Conservation (phyloP, 2,113 vertebrate species). For the Barbus barbus region DNA sequence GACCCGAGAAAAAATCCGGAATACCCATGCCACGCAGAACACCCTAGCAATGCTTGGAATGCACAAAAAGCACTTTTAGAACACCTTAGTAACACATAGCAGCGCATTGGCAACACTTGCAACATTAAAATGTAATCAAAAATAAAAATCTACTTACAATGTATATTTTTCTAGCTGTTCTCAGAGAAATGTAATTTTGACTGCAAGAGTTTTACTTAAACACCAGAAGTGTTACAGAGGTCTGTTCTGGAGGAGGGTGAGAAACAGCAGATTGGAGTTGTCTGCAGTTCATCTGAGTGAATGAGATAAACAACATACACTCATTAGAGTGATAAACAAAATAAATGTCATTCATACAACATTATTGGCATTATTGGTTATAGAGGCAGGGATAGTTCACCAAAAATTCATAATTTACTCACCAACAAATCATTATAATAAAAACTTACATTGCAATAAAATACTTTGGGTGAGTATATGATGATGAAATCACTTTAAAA, state of each 20-base stretch:
- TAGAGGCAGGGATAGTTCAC: background rate
- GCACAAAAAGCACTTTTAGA: background rate
- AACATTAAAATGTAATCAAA: background rate
- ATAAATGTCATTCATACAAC: background rate
- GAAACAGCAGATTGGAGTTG: constrained; percentile 35
- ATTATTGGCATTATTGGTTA: background rate
- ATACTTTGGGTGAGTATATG: too few species aligned
- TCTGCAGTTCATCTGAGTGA: background rate
- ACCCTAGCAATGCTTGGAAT: background rate
- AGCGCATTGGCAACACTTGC: background rate
- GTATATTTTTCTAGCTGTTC: background rate
- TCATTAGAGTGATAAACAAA: background rate
- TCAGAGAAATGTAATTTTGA: background rate
- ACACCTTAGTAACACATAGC: background rate
- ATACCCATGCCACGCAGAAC: background rate
- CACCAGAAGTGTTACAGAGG: constrained; percentile 6
- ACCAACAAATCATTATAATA: too few species aligned
- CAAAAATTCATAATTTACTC: too few species aligned
- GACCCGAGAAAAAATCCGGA: background rate
- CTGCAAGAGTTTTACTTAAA: constrained; percentile 7
- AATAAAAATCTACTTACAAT: background rate
- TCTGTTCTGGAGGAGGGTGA: constrained; percentile 43
- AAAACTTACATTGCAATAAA: too few species aligned
- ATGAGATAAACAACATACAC: constrained; percentile 5
- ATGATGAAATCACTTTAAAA: background rate